Percentiles rank a stretch among this genome's conserved stretches.
These are phyloP conservation scores for Acanthoscelides obtectus DNA, from an alignment of 2,888 invertebrate species.

Conservation along the genomic window DNA sequence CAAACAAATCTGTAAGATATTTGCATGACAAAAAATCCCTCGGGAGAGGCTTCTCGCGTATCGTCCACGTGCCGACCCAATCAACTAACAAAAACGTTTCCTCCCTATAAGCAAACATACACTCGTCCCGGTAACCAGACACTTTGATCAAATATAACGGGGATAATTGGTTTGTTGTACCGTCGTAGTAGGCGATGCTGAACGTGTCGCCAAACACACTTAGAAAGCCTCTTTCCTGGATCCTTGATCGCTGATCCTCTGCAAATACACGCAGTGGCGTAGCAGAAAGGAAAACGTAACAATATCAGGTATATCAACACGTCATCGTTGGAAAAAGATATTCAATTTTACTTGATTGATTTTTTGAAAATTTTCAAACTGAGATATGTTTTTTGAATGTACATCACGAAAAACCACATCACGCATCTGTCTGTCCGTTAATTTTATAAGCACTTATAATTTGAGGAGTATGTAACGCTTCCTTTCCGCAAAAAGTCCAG, in stretches of 20 bases:
- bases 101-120: background rate
- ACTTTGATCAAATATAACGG: background rate
- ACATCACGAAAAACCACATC: too few species aligned
- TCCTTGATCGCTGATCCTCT: background rate
- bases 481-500: too few species aligned
- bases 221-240: background rate
- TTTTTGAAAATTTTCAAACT: too few species aligned
- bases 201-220: background rate
- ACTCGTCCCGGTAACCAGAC: background rate
- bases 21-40: background rate
- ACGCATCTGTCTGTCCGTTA: too few species aligned
- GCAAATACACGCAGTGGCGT: background rate
- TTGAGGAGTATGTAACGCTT: too few species aligned
- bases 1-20: background rate
- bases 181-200: background rate
- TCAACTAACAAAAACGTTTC: background rate
- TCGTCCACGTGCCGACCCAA: background rate
- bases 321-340: too few species aligned
- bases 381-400: too few species aligned
- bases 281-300: too few species aligned
- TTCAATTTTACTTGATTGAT: too few species aligned
- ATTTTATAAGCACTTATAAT: too few species aligned
- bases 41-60: background rate
- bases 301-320: too few species aligned
- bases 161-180: background rate